A percentile compares a stretch with the other conserved stretches of the same genome.
phyloP scores from a whole-genome alignment of 2,797 vertebrate genomes.

The Sebastes diaconus region DNA sequence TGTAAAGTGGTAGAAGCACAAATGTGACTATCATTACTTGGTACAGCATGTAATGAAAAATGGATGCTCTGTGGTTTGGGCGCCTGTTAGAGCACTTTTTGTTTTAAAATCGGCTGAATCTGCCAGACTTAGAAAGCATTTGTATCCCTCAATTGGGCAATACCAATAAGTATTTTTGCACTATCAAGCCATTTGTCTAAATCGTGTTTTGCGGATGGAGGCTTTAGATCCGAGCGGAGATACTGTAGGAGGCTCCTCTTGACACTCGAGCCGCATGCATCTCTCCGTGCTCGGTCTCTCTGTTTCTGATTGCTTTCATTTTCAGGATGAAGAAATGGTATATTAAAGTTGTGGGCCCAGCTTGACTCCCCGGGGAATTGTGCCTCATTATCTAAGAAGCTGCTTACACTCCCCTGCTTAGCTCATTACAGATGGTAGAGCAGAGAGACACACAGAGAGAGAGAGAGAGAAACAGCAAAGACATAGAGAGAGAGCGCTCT shows the following conservation, averaged over 20 bases:
- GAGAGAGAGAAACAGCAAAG: not conserved
- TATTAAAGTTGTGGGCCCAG: constrained; percentile 66
- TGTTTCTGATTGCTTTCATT: constrained; percentile 58
- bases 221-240: constrained; percentile 16
- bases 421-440: constrained; percentile 76
- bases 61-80: constrained; percentile 34
- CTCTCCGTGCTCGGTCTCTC: constrained; percentile 30
- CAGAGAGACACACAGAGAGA: constrained; percentile 4
- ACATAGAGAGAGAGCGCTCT: not conserved
- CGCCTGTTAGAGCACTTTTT: constrained; percentile 17
- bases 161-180: constrained; percentile 3
- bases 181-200: constrained; percentile 22
- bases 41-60: constrained; percentile 46
- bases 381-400: constrained; percentile 81
- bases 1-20: constrained; percentile 33
- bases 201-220: not conserved
- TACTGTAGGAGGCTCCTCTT: constrained; percentile 10
- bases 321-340: constrained; percentile 55
- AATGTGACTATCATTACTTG: constrained; percentile 44
- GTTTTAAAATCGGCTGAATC: constrained; percentile 28
- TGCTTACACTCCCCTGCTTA: constrained; percentile 76
- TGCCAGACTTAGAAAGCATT: not conserved
- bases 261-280: constrained; percentile 11
- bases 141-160: constrained; percentile 19
- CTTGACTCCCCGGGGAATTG: constrained; percentile 61